Conservation (phyloP, 2,888 invertebrate genomes). For the Philaethria dido region DNA sequence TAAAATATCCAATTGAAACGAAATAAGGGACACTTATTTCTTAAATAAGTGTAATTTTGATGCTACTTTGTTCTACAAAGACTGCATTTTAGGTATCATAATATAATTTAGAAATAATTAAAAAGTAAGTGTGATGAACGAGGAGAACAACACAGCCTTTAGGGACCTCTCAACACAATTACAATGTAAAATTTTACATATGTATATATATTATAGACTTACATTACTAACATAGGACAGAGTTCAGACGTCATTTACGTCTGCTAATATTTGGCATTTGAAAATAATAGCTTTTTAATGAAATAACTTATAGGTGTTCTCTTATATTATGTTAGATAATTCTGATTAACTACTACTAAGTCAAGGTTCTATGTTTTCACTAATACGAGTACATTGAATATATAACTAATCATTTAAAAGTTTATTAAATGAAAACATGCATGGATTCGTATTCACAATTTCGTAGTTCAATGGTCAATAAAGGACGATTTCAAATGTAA, state of each 20-base stretch:
- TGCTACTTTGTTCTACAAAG: background rate
- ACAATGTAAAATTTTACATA: constrained; percentile 2
- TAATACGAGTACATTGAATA: constrained; percentile 2
- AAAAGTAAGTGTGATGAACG: constrained; percentile 10
- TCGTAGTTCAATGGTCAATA: too few species aligned
- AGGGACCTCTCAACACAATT: constrained; percentile 29
- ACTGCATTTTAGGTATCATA: background rate
- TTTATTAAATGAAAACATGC: too few species aligned
- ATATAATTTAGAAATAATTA: background rate
- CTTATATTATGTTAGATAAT: background rate
- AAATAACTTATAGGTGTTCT: background rate
- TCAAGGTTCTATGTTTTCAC: constrained; percentile 4
- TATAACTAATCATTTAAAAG: background rate
- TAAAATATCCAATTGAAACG: background rate
- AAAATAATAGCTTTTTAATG: constrained; percentile 17
- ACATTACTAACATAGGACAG: constrained; percentile 22
- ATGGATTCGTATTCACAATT: too few species aligned
- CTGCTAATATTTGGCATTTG: constrained; percentile 31
- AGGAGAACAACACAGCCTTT: constrained; percentile 39
- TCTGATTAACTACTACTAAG: background rate
- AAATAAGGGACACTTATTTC: constrained; percentile 4
- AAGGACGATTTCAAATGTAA: too few species aligned
- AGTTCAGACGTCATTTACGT: constrained; percentile 13
- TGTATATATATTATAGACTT: constrained; percentile 23
- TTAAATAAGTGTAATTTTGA: constrained; percentile 9